Conservation (phyloP, 2,888 invertebrate genomes). For the Acronicta leporina region DNA sequence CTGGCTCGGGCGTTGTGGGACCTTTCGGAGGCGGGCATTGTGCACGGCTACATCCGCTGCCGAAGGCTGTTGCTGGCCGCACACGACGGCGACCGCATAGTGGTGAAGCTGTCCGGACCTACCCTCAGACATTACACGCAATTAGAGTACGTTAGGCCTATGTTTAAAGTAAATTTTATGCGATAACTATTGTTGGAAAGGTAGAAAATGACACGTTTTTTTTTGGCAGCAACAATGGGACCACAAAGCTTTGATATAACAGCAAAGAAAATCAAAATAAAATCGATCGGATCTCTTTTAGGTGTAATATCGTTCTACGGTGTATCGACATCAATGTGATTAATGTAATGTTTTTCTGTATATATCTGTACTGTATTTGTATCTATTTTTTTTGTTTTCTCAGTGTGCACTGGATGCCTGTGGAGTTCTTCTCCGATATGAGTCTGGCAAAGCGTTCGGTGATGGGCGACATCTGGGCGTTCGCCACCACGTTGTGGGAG, state of each 20-base stretch:
- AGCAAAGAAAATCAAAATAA: too few relatives aligned
- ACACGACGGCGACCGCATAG: conserved; percentile 91
- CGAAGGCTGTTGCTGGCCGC: conserved; percentile 94
- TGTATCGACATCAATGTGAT: too few relatives aligned
- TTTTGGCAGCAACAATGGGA: too few relatives aligned
- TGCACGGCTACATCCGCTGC: conserved; percentile 96
- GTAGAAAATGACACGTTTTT: too few relatives aligned
- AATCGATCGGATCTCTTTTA: too few relatives aligned
- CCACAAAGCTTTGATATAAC: too few relatives aligned
- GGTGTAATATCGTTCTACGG: too few relatives aligned
- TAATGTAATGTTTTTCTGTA: too few relatives aligned
- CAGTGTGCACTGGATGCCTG: conserved; percentile 97
- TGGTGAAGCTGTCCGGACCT: conserved; percentile 95
- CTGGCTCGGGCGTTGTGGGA: conserved; percentile 96
- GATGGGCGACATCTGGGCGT: conserved; percentile 96
- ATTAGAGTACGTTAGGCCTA: conserved; percentile 89
- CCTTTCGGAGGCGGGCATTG: conserved; percentile 94
- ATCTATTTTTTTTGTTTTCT: too few relatives aligned
- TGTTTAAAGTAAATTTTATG: too few relatives aligned
- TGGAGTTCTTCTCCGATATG: conserved; percentile 93
- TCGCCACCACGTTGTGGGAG: conserved; percentile 97
- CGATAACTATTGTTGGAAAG: too few relatives aligned
- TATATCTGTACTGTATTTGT: too few relatives aligned
- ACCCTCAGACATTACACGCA: conserved; percentile 91
- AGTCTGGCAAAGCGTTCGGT: conserved; percentile 91